Evolutionary conservation across 2,113 vertebrate species (phyloP).

Genomic region (Colius striatus): DNA sequence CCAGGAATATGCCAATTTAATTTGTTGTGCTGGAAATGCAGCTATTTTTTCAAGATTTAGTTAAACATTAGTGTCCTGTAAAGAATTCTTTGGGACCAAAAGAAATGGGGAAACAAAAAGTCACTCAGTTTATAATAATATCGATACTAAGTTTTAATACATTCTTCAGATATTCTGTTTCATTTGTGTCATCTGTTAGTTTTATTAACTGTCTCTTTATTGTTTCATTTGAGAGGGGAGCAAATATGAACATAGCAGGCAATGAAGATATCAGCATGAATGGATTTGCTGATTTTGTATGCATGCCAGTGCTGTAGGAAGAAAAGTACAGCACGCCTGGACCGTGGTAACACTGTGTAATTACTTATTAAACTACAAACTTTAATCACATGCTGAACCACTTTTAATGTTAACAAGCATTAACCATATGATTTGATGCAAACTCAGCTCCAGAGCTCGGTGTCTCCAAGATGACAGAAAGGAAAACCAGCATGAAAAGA

Average conservation of each 20-base stretch:
- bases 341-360: background rate
- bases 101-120: background rate
- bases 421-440: background rate
- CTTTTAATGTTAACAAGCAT: background rate
- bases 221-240: background rate
- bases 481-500: background rate
- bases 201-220: slow-evolving; percentile 43
- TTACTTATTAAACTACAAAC: slow-evolving; percentile 5
- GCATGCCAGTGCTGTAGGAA: background rate
- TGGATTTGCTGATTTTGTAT: background rate
- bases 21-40: background rate
- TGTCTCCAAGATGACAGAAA: background rate
- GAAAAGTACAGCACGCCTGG: background rate
- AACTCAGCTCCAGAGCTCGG: background rate
- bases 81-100: background rate
- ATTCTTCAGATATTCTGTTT: background rate
- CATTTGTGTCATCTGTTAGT: background rate
- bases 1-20: background rate
- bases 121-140: background rate
- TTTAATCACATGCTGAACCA: background rate
- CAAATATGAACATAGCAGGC: background rate
- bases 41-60: background rate
- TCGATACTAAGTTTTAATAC: background rate
- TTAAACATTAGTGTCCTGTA: background rate
- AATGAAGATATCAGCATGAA: background rate